phyloP scores from a whole-genome alignment of 2,888 invertebrate species.

The Tryphoninae sp. region DNA sequence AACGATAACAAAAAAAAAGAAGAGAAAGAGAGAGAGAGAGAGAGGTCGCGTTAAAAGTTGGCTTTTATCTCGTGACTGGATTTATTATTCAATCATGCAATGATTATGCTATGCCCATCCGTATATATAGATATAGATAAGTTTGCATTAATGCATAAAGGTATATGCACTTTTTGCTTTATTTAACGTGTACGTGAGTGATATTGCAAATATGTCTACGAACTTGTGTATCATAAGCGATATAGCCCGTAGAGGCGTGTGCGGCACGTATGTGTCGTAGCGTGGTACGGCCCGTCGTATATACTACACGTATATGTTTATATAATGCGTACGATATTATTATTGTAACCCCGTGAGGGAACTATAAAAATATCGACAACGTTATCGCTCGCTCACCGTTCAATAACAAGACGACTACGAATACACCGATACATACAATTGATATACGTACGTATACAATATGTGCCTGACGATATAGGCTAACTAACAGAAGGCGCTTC shows the following conservation, averaged over 20 bases:
- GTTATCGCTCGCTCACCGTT: constrained; percentile 68
- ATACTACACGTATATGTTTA: constrained; percentile 15
- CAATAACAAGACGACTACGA: constrained; percentile 70
- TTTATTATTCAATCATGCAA: constrained; percentile 79
- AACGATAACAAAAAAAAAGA: too few species aligned
- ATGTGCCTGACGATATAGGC: neutral
- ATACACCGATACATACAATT: neutral
- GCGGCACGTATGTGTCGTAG: constrained; percentile 5
- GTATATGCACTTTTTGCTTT: constrained; percentile 17
- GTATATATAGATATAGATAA: constrained; percentile 44
- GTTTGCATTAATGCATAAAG: constrained; percentile 46
- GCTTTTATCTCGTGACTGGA: constrained; percentile 74
- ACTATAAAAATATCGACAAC: constrained; percentile 73
- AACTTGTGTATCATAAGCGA: constrained; percentile 24
- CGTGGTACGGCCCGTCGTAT: constrained; percentile 5
- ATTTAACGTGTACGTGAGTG: constrained; percentile 17
- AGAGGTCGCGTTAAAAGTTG: constrained; percentile 54
- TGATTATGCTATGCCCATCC: constrained; percentile 59
- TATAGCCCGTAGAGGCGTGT: neutral
- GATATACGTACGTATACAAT: neutral
- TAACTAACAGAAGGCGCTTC: neutral
- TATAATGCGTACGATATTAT: constrained; percentile 68
- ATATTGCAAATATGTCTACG: constrained; percentile 36
- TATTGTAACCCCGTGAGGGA: constrained; percentile 75
- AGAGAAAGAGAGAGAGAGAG: neutral